Evolutionary conservation across 2,888 invertebrate species (phyloP).

Genomic region (Pammene aurita): DNA sequence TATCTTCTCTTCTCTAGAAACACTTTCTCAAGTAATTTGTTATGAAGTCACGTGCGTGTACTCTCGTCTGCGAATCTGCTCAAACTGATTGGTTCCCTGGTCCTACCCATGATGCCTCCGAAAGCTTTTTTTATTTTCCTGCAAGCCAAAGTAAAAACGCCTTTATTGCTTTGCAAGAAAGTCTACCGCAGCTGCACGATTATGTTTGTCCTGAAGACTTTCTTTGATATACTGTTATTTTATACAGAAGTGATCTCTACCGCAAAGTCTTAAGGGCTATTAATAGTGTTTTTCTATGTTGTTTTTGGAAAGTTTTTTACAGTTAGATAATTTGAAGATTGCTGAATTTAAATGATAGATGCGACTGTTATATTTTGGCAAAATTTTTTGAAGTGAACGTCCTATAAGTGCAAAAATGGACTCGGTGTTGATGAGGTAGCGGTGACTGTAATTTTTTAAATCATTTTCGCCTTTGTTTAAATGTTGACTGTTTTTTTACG

Average conservation of each 20-base stretch:
- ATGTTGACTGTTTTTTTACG: background rate
- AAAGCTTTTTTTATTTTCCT: conserved; percentile 14
- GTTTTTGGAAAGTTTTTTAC: conserved; percentile 1
- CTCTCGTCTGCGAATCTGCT: conserved; percentile 6
- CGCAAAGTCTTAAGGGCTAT: background rate
- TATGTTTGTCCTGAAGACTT: conserved; percentile 4
- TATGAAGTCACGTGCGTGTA: conserved; percentile 23
- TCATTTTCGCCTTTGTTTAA: background rate
- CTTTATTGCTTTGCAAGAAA: background rate
- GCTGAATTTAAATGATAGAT: conserved; percentile 31
- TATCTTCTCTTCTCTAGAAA: conserved; percentile 10
- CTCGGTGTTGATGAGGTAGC: conserved; percentile 2
- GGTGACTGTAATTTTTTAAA: background rate
- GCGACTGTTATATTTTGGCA: conserved; percentile 26
- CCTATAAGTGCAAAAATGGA: conserved; percentile 11
- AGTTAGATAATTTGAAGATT: conserved; percentile 27
- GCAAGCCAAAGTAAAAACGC: background rate
- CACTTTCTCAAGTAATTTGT: conserved; percentile 11
- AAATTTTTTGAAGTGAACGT: conserved; percentile 29
- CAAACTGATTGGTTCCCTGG: conserved; percentile 27
- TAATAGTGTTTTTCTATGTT: background rate
- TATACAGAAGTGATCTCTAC: background rate
- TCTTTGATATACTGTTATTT: conserved; percentile 13
- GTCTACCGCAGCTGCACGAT: background rate
- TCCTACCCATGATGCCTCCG: conserved; percentile 9